Percentiles rank a stretch among this genome's conserved stretches.
Conservation (phyloP, 2,797 vertebrate species). For the Pipistrellus pygmaeus region DNA sequence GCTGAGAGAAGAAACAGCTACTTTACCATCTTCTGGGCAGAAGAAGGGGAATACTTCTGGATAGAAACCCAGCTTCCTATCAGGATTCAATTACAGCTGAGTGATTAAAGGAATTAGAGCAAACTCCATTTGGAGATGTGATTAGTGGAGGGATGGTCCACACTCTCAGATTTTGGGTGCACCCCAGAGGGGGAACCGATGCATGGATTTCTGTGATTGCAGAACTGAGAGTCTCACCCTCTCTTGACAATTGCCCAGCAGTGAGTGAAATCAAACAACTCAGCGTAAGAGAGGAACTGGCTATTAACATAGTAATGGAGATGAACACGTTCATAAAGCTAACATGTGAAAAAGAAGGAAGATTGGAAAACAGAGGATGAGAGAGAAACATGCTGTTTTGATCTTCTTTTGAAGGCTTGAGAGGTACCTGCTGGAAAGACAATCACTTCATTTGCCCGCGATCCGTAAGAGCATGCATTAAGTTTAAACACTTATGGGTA, state of each 20-base stretch:
- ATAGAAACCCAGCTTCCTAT: constrained; percentile 60
- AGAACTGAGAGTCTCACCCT: background rate
- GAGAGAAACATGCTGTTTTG: background rate
- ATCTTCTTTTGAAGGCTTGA: constrained; percentile 5
- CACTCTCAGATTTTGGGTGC: fast-evolving
- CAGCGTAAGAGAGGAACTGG: background rate
- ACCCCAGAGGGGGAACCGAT: background rate
- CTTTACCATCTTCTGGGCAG: constrained; percentile 1
- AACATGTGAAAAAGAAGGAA: background rate
- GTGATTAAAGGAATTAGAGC: constrained; percentile 68
- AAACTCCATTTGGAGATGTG: constrained; percentile 48
- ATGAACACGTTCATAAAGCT: background rate
- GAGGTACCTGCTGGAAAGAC: background rate
- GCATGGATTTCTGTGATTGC: background rate
- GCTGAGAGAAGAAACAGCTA: constrained; percentile 32
- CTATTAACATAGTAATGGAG: background rate
- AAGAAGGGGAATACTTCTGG: constrained; percentile 15
- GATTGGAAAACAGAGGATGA: constrained; percentile 48
- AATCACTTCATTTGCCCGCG: background rate
- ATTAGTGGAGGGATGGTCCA: background rate
- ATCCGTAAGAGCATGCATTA: background rate
- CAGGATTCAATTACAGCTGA: constrained; percentile 71
- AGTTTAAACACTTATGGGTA: background rate
- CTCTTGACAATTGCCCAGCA: background rate
- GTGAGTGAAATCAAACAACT: background rate